Conservation (phyloP, 1,140 invertebrate species). For the Lepidurus apus region DNA sequence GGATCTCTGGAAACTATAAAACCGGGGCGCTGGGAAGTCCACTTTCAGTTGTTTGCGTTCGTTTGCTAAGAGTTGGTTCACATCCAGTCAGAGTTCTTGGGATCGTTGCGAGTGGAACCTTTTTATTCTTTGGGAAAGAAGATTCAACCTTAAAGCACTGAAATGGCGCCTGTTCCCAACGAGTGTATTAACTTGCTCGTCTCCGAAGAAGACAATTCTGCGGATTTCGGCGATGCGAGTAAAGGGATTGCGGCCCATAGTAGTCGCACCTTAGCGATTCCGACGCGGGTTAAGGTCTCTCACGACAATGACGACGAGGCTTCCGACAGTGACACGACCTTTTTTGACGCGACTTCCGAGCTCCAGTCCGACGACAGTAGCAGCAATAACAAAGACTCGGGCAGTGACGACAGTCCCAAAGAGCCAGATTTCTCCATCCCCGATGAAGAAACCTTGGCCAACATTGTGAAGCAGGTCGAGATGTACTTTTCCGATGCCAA, state of each 20-base stretch:
- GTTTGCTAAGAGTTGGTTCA: neutral
- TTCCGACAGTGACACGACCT: slow-evolving; percentile 14
- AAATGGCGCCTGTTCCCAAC: slow-evolving; percentile 32
- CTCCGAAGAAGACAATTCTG: neutral
- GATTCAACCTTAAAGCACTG: neutral
- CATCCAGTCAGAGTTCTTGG: no score
- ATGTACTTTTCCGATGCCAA: slow-evolving; percentile 93
- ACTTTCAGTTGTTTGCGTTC: neutral
- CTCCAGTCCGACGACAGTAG: slow-evolving; percentile 30
- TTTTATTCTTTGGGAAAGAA: neutral
- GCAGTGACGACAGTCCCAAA: slow-evolving; percentile 32
- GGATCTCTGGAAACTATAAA: neutral
- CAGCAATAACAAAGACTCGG: slow-evolving; percentile 31
- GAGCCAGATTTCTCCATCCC: slow-evolving; percentile 40
- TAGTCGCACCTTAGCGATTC: neutral
- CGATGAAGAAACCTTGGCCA: slow-evolving; percentile 37
- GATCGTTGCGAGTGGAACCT: neutral
- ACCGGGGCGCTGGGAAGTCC: neutral
- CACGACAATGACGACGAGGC: neutral
- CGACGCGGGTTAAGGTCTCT: neutral
- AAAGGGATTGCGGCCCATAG: neutral
- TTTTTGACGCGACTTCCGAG: slow-evolving; percentile 33
- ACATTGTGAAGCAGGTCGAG: slow-evolving; percentile 75
- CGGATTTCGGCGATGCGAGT: neutral
- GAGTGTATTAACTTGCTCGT: slow-evolving; percentile 31